Evolutionary conservation across 1,140 invertebrate species (phyloP), one percentile per base, ranked within the genome.

Genomic region (Heliothis subflexa): DNA sequence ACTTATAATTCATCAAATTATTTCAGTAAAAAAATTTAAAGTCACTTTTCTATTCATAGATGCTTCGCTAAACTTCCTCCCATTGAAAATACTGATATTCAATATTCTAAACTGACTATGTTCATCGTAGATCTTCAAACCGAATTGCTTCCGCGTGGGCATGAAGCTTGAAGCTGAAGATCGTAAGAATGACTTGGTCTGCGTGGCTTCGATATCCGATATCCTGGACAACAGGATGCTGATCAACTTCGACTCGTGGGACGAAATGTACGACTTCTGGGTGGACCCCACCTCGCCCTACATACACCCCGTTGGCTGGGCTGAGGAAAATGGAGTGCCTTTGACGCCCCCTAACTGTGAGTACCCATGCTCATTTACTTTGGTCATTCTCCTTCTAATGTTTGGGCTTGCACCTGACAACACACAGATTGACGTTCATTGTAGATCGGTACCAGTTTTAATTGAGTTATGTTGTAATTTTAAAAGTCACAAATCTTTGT

Each of bases 141-240:
- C 97, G 10, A 97, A 96, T 91, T 96, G 96, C 16, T 99, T 99
- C 90, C 95, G 97, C 54, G 95, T 98, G 70, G 98, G 98, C 47
- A 98, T 98, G 98, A 99, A 99, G 94, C 92, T 99, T 28, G 99
- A 99, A 95, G 98, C 99, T 10, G 98, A 99, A 57, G 98, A 99
- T 93, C 96, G 97, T 49, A 98, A 98, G 89, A 98, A 99, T 93
- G 97, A 97, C 10, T 80, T 95, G 83, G 96, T 98, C 25, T 98
- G 98, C 89, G 98, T 98, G n/a, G 98, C 98, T 1, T 97, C 97
- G 28, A 96, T 99, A 12, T 96, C 96, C 57, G 98, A 98, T 88
- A 96, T 98, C 73, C 96, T 99, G 93, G 97, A 98, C 83, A 96
- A 97, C 83, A 95, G 98, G 45, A 96, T 99, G 85, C 96, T 99